Base-by-base conservation (phyloP, 2,113 vertebrate species). In the Phalacrocorax aristotelis region DNA sequence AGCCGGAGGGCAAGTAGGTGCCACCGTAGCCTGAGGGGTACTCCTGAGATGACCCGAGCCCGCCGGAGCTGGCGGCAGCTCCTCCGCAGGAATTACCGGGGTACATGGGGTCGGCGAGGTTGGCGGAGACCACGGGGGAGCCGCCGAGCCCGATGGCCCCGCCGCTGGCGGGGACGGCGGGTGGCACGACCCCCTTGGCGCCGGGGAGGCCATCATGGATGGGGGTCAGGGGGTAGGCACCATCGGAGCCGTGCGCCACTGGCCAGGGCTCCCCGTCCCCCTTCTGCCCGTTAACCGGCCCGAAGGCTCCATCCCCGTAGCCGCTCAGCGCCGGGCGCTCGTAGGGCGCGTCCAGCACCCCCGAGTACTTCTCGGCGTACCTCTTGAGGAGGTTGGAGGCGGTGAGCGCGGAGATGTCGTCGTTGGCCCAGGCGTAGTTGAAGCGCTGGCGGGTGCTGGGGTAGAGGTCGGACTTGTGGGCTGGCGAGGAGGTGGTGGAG, bases 331-430 rank as follows among this genome's bases (percentile, higher is more conserved):
- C 74, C 7, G 98, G 97, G 80, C 99, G 98, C 96, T 99, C 99
- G 80, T 99, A 99, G 30, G 99, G 98, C 2, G 98, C 98, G 55
- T 99, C 99, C 97, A 99, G 97, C 91, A 99, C 98, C 18, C 99
- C 99, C 1, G 99, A 98, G 94, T 99, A 99, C 95, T 99, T 99
- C 97, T 99, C 99, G 4, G 99, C 99, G 38, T 99, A 99, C 92
- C 99, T 99, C 97, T 99, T 99, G 96, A 99, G 98, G 62, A 99
- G 98, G 98, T 99, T 99, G 97, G 99, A 99, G 87, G 99, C 99
- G 0, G 99, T 99, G 94, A 99, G 98, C 1, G 99, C 99, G 0
- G 99, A 99, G 97, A 99, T 99, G 98, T 99, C 99, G 22, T 99
- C 99, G 70, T 99, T 99, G 93, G 99, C 99, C 99, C 99, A 99